A percentile compares a stretch with the other conserved stretches of the same genome.
These are phyloP conservation scores for Lepisosteus oculatus DNA, from an alignment of 2,113 vertebrate genomes.

Conservation along the genomic window DNA sequence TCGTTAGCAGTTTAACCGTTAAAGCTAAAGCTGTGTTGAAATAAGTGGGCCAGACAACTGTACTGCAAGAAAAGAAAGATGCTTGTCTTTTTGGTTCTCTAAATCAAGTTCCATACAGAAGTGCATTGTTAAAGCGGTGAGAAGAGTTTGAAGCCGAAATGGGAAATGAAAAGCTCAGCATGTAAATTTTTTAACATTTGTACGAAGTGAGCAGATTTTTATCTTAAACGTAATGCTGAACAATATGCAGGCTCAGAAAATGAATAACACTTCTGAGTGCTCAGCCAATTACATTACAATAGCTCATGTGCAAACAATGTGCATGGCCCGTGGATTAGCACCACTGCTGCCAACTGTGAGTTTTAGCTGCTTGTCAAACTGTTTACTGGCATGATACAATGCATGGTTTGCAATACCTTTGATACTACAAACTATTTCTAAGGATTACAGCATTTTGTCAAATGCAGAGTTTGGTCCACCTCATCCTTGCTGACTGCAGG, in stretches of 20 bases:
- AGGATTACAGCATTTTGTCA: no score
- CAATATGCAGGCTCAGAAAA: constrained; percentile 54
- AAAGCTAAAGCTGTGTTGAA: no score
- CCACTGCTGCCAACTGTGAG: constrained; percentile 46
- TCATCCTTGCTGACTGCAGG: no score
- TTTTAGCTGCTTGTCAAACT: constrained; percentile 1
- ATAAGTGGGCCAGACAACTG: no score
- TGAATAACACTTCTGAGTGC: constrained; percentile 71
- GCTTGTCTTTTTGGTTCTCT: background rate
- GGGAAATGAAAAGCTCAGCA: constrained; percentile 65
- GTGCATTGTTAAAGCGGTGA: constrained; percentile 24
- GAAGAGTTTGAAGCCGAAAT: constrained; percentile 35
- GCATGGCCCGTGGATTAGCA: constrained; percentile 40
- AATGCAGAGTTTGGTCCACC: no score
- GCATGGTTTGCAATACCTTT: background rate
- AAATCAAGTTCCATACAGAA: background rate
- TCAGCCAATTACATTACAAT: constrained; percentile 69
- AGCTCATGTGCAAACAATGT: constrained; percentile 64
- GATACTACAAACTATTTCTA: background rate
- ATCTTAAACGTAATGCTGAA: constrained; percentile 55
- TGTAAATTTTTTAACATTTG: constrained; percentile 66
- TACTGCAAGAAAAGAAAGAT: no score
- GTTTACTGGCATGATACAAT: background rate
- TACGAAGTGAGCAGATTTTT: constrained; percentile 78
- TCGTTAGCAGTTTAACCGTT: no score